Evolutionary conservation across 2,888 invertebrate genomes (phyloP).

Genomic region (Pterobdella sp.): DNA sequence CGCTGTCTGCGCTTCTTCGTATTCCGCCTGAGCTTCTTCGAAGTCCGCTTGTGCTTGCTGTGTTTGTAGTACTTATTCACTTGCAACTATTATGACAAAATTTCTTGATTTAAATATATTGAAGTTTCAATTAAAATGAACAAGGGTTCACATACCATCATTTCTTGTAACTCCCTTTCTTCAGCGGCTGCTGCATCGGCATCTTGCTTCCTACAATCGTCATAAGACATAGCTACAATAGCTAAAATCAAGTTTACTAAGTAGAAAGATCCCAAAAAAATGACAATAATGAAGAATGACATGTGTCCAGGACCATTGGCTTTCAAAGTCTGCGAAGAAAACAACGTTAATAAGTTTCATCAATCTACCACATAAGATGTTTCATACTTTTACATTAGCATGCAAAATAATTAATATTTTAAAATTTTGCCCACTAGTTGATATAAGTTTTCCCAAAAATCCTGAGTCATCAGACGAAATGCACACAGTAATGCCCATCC

Average conservation of each 20-base stretch:
- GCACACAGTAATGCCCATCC: conserved; percentile 94
- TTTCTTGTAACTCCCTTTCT: conserved; percentile 13
- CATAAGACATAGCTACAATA: conserved; percentile 98
- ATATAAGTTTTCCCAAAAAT: conserved; percentile 96
- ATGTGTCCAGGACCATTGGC: conserved; percentile 95
- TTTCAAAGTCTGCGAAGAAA: conserved; percentile 65
- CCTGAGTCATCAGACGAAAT: conserved; percentile 96
- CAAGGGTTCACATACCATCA: no score
- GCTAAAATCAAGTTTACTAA: conserved; percentile 97
- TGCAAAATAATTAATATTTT: neutral
- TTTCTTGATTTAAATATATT: no score
- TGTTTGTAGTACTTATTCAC: neutral
- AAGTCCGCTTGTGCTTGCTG: neutral
- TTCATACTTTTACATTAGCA: neutral
- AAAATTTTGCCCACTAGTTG: conserved; percentile 66
- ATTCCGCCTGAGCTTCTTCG: neutral
- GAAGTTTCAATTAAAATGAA: no score
- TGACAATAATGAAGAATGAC: conserved; percentile 94
- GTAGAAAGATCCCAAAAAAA: conserved; percentile 96
- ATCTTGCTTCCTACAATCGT: conserved; percentile 69
- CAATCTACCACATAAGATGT: no score
- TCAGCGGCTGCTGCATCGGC: conserved; percentile 56
- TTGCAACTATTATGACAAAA: neutral
- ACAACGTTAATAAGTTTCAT: neutral
- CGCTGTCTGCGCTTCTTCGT: neutral